Evolutionary conservation across 2,888 invertebrate species (phyloP), one percentile per base, ranked within the genome.

Genomic region (Polietes domitor): DNA sequence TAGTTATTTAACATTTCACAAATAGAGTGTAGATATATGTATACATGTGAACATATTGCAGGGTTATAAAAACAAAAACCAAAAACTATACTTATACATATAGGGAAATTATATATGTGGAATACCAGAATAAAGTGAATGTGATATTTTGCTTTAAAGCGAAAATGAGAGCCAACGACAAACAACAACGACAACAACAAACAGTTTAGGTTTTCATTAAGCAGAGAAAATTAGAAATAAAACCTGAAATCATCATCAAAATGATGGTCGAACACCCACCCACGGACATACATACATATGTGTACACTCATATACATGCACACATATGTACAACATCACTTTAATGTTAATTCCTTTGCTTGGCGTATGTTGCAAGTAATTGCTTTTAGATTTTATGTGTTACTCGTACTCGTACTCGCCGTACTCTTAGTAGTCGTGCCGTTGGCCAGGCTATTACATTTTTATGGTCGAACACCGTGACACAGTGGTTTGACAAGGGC

Each of bases 341-440:
- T 68, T 68, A 68, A 68, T 68, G 68, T 68, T 68, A 68, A 68
- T 68, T 17, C 68, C 15, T 65, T 65, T 12, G 15, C 65, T 12
- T 68, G 65, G 65, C 19, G 21, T 41, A 15, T 71, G 63, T n/a
- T 9, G 47, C 37, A 24, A 58, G 83, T 84, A 78, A 84, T 73
- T 84, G 73, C 81, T 81, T 80, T 78, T 70, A 73, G 61, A 78
- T 81, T 81, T 81, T 76, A 80, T 77, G 72, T 21, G 58, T 71
- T 17, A 68, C 77, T 73, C 72, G 63, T 76, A 75, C 65, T n/a
- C n/a, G n/a, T n/a, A n/a, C n/a, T n/a, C n/a, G n/a, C n/a, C n/a
- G n/a, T n/a, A n/a, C n/a, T n/a, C n/a, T n/a, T n/a, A n/a, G n/a
- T n/a, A n/a, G n/a, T n/a, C n/a, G n/a, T n/a, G n/a, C n/a, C n/a